phyloP scores from a whole-genome alignment of 2,113 vertebrate species.

The Lepisosteus osseus region DNA sequence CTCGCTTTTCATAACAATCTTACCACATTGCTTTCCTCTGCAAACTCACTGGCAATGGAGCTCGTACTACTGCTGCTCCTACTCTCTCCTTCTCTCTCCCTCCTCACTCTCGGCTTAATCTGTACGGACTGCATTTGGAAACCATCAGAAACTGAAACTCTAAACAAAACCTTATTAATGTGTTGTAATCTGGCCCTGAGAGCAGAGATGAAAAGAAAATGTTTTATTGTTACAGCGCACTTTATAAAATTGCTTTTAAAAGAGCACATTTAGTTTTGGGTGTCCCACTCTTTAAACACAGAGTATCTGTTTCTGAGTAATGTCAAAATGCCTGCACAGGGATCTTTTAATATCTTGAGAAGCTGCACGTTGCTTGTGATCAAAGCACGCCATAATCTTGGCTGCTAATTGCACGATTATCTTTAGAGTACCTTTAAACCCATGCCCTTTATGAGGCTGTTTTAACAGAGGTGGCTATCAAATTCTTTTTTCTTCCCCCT shows the following conservation, averaged over 20 bases:
- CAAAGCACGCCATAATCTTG: slow-evolving; percentile 63
- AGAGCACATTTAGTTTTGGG: slow-evolving; percentile 76
- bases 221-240: slow-evolving; percentile 84
- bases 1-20: slow-evolving; percentile 87
- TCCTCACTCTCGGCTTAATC: slow-evolving; percentile 77
- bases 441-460: slow-evolving; percentile 51
- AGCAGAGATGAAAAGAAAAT: slow-evolving; percentile 87
- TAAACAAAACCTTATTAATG: slow-evolving; percentile 94
- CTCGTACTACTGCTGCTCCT: slow-evolving; percentile 39
- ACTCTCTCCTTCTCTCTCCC: neutral
- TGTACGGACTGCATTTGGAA: slow-evolving; percentile 85
- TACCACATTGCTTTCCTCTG: slow-evolving; percentile 84
- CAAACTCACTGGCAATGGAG: slow-evolving; percentile 76
- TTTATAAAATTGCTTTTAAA: slow-evolving; percentile 73
- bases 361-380: slow-evolving; percentile 64
- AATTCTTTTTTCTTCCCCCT: slow-evolving; percentile 18
- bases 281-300: slow-evolving; percentile 72
- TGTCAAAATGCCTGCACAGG: slow-evolving; percentile 23
- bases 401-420: slow-evolving; percentile 72
- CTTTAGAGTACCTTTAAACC: slow-evolving; percentile 60
- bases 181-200: slow-evolving; percentile 86
- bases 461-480: slow-evolving; percentile 39
- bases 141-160: slow-evolving; percentile 89
- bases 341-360: slow-evolving; percentile 47
- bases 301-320: slow-evolving; percentile 75